Conservation (phyloP, 1,140 invertebrate genomes). For the Antheraea mylitta region DNA sequence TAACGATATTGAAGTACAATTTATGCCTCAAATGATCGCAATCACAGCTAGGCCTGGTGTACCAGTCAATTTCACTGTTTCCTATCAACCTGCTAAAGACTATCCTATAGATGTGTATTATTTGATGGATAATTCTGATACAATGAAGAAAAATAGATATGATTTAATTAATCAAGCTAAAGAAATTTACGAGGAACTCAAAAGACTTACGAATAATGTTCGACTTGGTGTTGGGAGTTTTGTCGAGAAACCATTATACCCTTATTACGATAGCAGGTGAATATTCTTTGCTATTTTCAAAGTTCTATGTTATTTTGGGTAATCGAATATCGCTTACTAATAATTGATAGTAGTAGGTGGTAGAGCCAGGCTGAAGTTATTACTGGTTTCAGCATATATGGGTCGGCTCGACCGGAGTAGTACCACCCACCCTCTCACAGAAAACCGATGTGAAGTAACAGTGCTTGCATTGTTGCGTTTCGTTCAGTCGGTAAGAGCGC, state of each 20-base stretch:
- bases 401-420: too few species aligned
- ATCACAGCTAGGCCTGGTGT: constrained; percentile 48
- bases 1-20: constrained; percentile 33
- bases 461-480: too few species aligned
- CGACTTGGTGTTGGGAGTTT: constrained; percentile 92
- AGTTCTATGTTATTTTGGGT: too few species aligned
- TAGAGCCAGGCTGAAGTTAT: too few species aligned
- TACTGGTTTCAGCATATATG: too few species aligned
- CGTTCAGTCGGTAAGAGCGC: too few species aligned
- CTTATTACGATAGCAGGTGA: constrained; percentile 80
- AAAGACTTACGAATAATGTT: constrained; percentile 90
- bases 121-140: constrained; percentile 91
- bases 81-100: constrained; percentile 84
- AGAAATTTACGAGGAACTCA: constrained; percentile 82
- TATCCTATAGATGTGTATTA: constrained; percentile 95
- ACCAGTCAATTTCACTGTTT: constrained; percentile 41
- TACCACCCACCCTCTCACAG: too few species aligned
- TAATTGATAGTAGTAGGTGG: too few species aligned
- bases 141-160: constrained; percentile 87
- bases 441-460: too few species aligned
- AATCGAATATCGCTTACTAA: too few species aligned
- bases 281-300: neutral
- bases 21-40: constrained; percentile 52
- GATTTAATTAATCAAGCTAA: constrained; percentile 84
- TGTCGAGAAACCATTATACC: constrained; percentile 92